Base-by-base conservation (phyloP, 2,113 vertebrate genomes). In the Clarias magur region DNA sequence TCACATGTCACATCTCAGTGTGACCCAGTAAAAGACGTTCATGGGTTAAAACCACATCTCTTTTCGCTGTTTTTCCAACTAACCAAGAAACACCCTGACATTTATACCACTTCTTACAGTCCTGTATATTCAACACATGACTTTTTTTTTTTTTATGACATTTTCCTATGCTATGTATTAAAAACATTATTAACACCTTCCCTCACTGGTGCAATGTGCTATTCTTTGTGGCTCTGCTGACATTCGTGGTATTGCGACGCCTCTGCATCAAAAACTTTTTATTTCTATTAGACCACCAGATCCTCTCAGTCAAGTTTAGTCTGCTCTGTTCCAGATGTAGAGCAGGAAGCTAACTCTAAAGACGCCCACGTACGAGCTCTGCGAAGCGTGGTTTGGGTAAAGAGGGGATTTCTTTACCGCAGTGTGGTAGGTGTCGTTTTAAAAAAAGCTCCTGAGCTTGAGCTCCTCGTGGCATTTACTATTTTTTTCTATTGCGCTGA, bases 391-490 rank as follows among this genome's bases (percentile, higher is more conserved):
- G 79, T 83, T 80, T 57, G 81, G 67, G 75, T 56, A 70, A 57
- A 21, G 68, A 88, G 87, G 90, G 90, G 88, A 89, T 87, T 91
- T 91, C 85, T 85, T 80, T 19, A 67, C 80, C 70, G 4, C 73
- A 73, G 16, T 85, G 85, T 65, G 87, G 83, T 86, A 67, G 65
- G 30, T 87, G 42, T 87, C 72, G 54, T 57, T 65, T 73, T 76
- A 67, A 68, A 80, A 87, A 87, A 57, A 70, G 53, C 82, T 84
- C 60, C 60, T 10, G 13, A 6, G 80, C 79, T 75, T 88, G 76
- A 76, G 56, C 63, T 83, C 21, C 72, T 59, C 23, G 23, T 86
- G 80, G 42, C 48, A 79, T 82, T 79, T 54, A 42, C 27, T 38
- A 62, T 83, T 72, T 11, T 78, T n/a, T 76, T 56, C 23, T 65